These are phyloP conservation scores for Gymnocheta viridis DNA, from an alignment of 2,888 invertebrate species.

Conservation along the genomic window DNA sequence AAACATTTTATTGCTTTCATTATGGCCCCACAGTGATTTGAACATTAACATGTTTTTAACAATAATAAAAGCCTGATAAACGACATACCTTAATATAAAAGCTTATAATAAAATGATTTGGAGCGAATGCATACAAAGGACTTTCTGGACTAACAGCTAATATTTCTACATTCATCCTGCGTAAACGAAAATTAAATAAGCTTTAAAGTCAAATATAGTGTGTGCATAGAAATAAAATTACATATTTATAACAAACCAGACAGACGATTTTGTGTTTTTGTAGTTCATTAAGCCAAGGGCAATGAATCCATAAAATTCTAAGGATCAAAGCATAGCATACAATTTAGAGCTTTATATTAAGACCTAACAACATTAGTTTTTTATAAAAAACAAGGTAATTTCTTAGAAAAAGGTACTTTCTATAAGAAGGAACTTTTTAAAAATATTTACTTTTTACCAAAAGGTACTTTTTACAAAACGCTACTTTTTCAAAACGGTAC, in stretches of 20 bases:
- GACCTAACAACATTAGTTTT: not conserved
- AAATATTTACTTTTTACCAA: not conserved
- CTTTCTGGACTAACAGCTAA: not conserved
- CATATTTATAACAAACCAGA: not conserved
- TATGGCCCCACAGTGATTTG: constrained; percentile 68
- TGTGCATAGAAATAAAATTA: not conserved
- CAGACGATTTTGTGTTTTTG: not conserved
- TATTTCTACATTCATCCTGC: not conserved
- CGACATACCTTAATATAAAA: constrained; percentile 9
- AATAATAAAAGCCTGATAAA: constrained; percentile 40
- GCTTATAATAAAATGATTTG: constrained; percentile 15
- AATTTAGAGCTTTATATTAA: not conserved
- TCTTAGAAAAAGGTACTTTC: not conserved
- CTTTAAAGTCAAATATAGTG: constrained; percentile 16
- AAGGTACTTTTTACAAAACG: not conserved
- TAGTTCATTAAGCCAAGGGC: constrained; percentile 1
- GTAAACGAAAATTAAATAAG: not conserved
- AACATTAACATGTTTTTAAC: constrained; percentile 65
- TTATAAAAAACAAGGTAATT: not conserved
- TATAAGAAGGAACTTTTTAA: not conserved
- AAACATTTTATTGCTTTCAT: constrained; percentile 68
- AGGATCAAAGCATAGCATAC: constrained; percentile 12
- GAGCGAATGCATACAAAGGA: constrained; percentile 10
- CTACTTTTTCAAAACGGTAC: not conserved
- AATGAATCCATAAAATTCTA: constrained; percentile 1